A percentile compares a stretch with the other conserved stretches of the same genome.
Conservation (phyloP, 2,888 invertebrate genomes). For the Xestoiulus laeticollis region DNA sequence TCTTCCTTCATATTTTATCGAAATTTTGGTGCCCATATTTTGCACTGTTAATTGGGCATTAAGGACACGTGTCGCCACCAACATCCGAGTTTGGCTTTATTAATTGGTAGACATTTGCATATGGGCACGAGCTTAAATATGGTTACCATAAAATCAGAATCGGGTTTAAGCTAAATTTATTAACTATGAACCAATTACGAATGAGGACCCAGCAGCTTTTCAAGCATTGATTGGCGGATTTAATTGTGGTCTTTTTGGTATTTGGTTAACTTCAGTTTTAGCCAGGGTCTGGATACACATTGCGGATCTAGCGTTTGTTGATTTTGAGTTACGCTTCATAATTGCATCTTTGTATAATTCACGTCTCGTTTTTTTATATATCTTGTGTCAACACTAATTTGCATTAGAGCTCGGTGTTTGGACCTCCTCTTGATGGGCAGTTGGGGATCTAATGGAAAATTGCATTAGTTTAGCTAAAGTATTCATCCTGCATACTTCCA, state of each 20-base stretch:
- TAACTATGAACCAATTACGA: conserved; percentile 3
- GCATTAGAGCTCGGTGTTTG: neutral
- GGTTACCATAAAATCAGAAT: neutral
- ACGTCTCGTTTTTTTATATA: neutral
- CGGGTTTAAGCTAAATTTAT: neutral
- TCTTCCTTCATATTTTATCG: neutral
- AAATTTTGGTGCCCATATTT: neutral
- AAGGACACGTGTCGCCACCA: neutral
- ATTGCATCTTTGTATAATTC: conserved; percentile 12
- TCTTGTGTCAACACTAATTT: neutral
- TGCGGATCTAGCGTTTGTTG: neutral
- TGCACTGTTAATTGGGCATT: neutral
- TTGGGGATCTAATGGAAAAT: neutral
- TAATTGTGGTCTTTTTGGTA: neutral
- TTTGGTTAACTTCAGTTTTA: too few relatives aligned
- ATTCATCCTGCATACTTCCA: too few relatives aligned
- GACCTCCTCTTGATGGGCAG: neutral
- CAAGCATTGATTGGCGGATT: neutral
- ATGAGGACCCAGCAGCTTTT: neutral
- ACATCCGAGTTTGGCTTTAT: neutral
- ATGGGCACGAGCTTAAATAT: neutral
- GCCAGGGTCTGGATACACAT: neutral
- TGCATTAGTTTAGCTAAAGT: neutral
- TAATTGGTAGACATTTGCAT: neutral
- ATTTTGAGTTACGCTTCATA: neutral